Conservation (phyloP, 1,140 invertebrate species). For the Drosophila sulfurigaster region DNA sequence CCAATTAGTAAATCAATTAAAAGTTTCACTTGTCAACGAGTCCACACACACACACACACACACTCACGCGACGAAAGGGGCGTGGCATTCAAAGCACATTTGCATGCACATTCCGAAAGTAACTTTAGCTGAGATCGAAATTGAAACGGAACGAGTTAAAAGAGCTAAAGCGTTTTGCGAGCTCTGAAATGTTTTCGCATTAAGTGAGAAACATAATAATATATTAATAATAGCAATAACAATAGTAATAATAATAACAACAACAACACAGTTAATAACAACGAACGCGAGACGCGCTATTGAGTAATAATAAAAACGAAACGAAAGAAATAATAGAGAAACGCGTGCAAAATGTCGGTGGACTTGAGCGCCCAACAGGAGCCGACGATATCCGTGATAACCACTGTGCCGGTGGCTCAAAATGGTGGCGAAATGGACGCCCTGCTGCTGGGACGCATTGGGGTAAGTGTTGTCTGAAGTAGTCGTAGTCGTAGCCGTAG, state of each 20-base stretch:
- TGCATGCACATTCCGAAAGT: background rate
- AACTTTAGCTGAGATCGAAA: no score
- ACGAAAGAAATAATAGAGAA: background rate
- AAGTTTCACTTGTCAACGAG: slow-evolving; percentile 20
- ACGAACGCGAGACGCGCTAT: slow-evolving; percentile 22
- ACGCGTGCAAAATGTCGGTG: slow-evolving; percentile 65
- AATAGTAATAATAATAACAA: slow-evolving; percentile 8
- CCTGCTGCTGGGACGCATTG: slow-evolving; percentile 89
- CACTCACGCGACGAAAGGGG: no score
- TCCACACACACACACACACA: background rate
- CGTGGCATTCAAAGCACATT: background rate
- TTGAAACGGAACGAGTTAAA: no score
- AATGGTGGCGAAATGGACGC: slow-evolving; percentile 91
- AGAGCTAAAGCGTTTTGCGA: no score
- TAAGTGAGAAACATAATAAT: slow-evolving; percentile 57
- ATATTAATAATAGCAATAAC: slow-evolving; percentile 21
- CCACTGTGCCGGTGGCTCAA: slow-evolving; percentile 84
- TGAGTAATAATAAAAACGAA: slow-evolving; percentile 27
- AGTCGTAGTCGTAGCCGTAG: no score
- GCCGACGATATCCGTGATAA: slow-evolving; percentile 81
- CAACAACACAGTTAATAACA: slow-evolving; percentile 18
- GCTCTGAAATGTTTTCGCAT: slow-evolving; percentile 46
- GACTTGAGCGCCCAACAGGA: slow-evolving; percentile 79
- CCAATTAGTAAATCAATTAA: slow-evolving; percentile 60
- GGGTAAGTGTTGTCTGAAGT: slow-evolving; percentile 86